Base-by-base conservation (phyloP, 2,113 vertebrate species). In the Rhabdomys dilectus region DNA sequence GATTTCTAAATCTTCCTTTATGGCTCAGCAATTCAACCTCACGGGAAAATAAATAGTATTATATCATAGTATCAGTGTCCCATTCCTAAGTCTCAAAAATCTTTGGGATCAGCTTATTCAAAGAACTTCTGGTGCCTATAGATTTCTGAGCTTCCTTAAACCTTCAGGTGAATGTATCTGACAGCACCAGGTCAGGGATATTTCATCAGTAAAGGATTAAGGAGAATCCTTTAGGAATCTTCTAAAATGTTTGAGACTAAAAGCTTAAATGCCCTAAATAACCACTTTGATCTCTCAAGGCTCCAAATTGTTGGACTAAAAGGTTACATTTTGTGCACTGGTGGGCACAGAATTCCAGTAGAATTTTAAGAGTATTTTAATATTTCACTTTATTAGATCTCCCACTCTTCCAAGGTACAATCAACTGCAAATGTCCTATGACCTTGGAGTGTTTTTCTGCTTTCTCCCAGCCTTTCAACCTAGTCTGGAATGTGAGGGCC, bases 201-300 rank as follows among this genome's bases (percentile, higher is more conserved):
- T 80, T 73, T 85, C 53, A 53, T 64, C 91, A 82, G 53, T 31
- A 93, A 97, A 36, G 21, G 84, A 76, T 22, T 60, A 87, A 58
- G 62, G 62, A 70, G 56, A 89, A 91, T 93, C 89, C 66, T 90
- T 80, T 70, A 91, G 72, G 95, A 95, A 70, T 51, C 56, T 53
- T 89, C 94, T 76, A 94, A 94, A 91, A 89, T 95, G 93, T 89
- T 73, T 95, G 82, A 58, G 80, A 89, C 82, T 85, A 87, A 92
- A 88, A 56, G 77, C 48, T 96, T 96, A 97, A 96, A 82, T 96
- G 86, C 75, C 86, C 88, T n/a, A 64, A 96, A 90, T 56, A 93
- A 56, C 82, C 11, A 34, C 34, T 66, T 53, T 70, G 53, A 34
- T 78, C 72, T 77, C 89, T 73, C 80, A 94, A 78, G 82, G 89